A percentile compares a stretch with the other conserved stretches of the same genome.
phyloP scores from a whole-genome alignment of 2,797 vertebrate genomes.

The Cossypha caffra region DNA sequence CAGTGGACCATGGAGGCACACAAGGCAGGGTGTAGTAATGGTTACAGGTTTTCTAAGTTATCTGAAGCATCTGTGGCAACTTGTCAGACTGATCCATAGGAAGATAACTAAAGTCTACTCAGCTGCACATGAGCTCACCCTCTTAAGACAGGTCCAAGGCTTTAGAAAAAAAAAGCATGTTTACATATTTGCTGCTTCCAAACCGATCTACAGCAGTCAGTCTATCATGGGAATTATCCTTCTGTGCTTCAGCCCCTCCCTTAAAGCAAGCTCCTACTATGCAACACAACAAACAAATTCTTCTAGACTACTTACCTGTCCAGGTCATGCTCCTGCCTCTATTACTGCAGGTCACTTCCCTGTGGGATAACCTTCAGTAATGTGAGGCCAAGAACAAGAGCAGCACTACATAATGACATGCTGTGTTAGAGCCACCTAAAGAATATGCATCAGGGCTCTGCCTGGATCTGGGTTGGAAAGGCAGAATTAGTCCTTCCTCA shows the following conservation, averaged over 20 bases:
- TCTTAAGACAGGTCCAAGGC: neutral
- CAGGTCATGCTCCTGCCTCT: neutral
- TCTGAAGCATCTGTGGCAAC: neutral
- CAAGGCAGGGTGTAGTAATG: neutral
- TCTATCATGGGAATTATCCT: neutral
- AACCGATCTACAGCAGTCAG: neutral
- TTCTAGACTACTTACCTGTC: neutral
- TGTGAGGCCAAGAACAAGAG: neutral
- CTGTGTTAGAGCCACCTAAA: neutral
- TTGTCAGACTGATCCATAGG: neutral
- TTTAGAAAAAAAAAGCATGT: neutral
- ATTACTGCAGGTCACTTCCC: neutral
- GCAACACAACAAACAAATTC: neutral
- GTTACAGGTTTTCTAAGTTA: neutral
- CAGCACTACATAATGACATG: neutral
- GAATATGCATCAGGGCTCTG: neutral
- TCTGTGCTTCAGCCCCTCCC: neutral
- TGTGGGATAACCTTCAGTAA: neutral
- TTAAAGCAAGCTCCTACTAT: neutral
- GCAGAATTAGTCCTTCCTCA: neutral
- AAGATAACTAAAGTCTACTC: constrained; percentile 3
- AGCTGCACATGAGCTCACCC: constrained; percentile 32
- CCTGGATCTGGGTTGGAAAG: neutral
- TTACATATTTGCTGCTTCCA: constrained; percentile 20
- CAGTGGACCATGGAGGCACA: neutral